These are phyloP conservation scores for Harmothoe impar DNA, from an alignment of 2,888 invertebrate genomes.

Conservation along the genomic window DNA sequence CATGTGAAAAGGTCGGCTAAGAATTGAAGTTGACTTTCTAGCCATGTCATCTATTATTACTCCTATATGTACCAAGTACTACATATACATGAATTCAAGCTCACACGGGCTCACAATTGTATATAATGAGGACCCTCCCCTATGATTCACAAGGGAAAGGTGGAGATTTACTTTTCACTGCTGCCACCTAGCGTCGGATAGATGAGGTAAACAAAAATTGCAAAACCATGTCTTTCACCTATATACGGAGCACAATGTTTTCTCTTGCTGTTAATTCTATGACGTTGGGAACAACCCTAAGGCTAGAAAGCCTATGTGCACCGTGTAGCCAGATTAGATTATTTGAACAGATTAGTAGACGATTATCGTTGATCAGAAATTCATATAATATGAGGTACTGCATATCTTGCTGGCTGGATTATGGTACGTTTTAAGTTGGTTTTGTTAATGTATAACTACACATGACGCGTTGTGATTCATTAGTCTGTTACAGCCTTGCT, in stretches of 20 bases:
- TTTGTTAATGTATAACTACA: background rate
- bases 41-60: too few species aligned
- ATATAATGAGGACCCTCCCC: background rate
- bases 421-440: too few species aligned
- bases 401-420: background rate
- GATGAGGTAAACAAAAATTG: background rate
- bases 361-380: too few species aligned
- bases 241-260: conserved; percentile 22
- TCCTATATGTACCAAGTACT: too few species aligned
- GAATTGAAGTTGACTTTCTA: too few species aligned
- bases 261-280: background rate
- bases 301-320: too few species aligned
- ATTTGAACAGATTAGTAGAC: too few species aligned
- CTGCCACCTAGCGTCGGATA: background rate
- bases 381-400: background rate
- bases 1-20: too few species aligned
- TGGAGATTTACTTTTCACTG: background rate
- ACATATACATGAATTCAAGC: too few species aligned
- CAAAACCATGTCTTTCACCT: conserved; percentile 18
- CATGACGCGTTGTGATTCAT: background rate
- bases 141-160: background rate
- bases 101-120: background rate
- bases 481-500: conserved; percentile 18
- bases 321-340: too few species aligned
- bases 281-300: background rate